Conservation (phyloP, 2,797 vertebrate genomes). For the Epinephelus awoara region DNA sequence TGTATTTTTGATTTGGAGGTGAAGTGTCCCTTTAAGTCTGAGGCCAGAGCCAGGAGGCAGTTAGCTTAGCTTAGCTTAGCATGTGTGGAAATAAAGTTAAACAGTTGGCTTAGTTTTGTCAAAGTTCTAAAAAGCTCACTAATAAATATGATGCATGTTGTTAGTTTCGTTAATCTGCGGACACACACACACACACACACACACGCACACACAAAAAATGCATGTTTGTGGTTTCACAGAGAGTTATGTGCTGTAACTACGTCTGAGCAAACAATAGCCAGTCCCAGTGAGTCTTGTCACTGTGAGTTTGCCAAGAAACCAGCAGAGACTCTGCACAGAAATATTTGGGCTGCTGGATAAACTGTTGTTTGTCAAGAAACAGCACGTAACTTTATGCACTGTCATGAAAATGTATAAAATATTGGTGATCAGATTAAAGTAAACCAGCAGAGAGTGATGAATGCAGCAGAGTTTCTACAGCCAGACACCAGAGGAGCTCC, state of each 20-base stretch:
- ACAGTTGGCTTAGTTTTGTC: neutral
- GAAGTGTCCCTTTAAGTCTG: too few relatives aligned
- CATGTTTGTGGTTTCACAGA: neutral
- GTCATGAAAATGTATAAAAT: neutral
- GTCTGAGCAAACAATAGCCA: neutral
- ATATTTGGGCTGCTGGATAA: neutral
- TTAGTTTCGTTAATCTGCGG: neutral
- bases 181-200: neutral
- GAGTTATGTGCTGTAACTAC: neutral
- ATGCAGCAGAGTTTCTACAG: neutral
- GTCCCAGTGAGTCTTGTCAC: neutral
- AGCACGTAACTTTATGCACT: neutral
- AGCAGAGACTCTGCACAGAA: conserved; percentile 2
- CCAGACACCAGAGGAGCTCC: neutral
- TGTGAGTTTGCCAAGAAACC: neutral
- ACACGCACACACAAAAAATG: neutral
- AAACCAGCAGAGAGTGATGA: neutral
- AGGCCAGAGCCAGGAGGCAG: too few relatives aligned
- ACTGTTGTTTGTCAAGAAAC: neutral
- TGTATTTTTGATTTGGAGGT: too few relatives aligned
- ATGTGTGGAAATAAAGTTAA: too few relatives aligned
- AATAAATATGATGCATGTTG: neutral
- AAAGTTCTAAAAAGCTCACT: neutral
- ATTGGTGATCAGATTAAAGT: neutral
- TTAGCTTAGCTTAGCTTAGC: too few relatives aligned